Evolutionary conservation across 1,140 invertebrate genomes (phyloP).

Genomic region (Stenopsyche tienmushanensis): DNA sequence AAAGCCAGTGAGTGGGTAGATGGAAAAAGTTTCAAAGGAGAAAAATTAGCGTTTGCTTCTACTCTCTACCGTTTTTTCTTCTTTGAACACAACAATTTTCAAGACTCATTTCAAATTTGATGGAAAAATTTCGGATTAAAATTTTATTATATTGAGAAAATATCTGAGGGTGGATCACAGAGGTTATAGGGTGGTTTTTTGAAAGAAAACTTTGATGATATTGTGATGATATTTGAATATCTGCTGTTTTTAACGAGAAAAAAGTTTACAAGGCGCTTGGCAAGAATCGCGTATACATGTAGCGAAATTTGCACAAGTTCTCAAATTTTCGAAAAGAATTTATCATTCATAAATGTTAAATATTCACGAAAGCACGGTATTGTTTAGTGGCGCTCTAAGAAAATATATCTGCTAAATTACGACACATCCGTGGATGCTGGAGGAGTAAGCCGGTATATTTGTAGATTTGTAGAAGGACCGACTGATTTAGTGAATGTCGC

Average conservation of each 20-base stretch:
- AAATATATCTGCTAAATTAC: too few species aligned
- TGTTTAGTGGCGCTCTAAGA: too few species aligned
- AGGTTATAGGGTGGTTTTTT: conserved; percentile 24
- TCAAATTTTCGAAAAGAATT: too few species aligned
- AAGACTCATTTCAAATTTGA: conserved; percentile 42
- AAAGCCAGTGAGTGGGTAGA: conserved; percentile 34
- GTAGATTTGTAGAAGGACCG: conserved; percentile 7
- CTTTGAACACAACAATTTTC: conserved; percentile 41
- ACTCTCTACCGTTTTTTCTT: conserved; percentile 31
- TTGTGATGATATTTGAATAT: conserved; percentile 33
- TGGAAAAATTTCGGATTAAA: conserved; percentile 43
- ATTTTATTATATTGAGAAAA: conserved; percentile 41
- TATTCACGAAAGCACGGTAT: too few species aligned
- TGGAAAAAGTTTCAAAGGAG: conserved; percentile 40
- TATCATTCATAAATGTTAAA: too few species aligned
- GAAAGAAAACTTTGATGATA: conserved; percentile 27
- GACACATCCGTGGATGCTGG: too few species aligned
- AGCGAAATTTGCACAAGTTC: too few species aligned
- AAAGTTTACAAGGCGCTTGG: too few species aligned
- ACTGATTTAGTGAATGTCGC: conserved; percentile 27
- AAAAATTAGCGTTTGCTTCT: conserved; percentile 39
- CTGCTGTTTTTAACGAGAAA: conserved; percentile 20
- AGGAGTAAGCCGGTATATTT: too few species aligned
- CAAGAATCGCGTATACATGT: too few species aligned
- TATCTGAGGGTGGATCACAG: conserved; percentile 34